phyloP scores from a whole-genome alignment of 2,113 vertebrate genomes.

The Pangasianodon gigas region DNA sequence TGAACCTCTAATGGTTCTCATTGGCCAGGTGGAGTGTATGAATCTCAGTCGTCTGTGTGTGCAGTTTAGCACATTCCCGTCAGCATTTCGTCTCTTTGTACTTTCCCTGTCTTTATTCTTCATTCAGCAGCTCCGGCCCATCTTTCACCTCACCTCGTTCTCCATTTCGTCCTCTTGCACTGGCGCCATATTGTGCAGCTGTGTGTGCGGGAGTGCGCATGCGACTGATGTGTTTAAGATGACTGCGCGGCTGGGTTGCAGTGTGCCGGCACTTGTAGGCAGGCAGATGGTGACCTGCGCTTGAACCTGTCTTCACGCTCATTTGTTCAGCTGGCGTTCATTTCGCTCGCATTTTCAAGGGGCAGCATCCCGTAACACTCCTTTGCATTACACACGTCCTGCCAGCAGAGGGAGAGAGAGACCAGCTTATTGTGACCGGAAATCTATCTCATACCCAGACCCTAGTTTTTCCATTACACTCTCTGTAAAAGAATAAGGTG shows the following conservation, averaged over 20 bases:
- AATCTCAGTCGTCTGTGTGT: constrained; percentile 19
- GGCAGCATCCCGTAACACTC: constrained; percentile 16
- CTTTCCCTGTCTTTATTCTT: constrained; percentile 25
- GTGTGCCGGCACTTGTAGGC: constrained; percentile 81
- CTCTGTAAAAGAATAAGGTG: neutral
- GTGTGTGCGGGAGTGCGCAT: constrained; percentile 52
- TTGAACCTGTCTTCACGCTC: constrained; percentile 83
- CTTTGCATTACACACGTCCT: rapidly evolving
- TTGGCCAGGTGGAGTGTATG: constrained; percentile 32
- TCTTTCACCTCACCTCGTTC: constrained; percentile 39
- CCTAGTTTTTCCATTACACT: neutral
- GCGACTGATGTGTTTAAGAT: constrained; percentile 74
- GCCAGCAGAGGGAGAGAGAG: constrained; percentile 80
- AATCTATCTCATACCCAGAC: neutral
- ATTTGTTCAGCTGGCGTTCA: constrained; percentile 89
- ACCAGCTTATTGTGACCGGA: constrained; percentile 67
- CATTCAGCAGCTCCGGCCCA: constrained; percentile 6
- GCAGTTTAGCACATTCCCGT: neutral
- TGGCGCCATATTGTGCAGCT: constrained; percentile 68
- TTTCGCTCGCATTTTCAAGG: constrained; percentile 68
- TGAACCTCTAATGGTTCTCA: constrained; percentile 15
- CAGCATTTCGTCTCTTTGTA: constrained; percentile 28
- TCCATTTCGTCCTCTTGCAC: constrained; percentile 51
- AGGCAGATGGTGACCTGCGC: constrained; percentile 89
- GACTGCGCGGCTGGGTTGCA: constrained; percentile 75